These are phyloP conservation scores for Climacteris rufus DNA, from an alignment of 2,113 vertebrate species.

Conservation along the genomic window DNA sequence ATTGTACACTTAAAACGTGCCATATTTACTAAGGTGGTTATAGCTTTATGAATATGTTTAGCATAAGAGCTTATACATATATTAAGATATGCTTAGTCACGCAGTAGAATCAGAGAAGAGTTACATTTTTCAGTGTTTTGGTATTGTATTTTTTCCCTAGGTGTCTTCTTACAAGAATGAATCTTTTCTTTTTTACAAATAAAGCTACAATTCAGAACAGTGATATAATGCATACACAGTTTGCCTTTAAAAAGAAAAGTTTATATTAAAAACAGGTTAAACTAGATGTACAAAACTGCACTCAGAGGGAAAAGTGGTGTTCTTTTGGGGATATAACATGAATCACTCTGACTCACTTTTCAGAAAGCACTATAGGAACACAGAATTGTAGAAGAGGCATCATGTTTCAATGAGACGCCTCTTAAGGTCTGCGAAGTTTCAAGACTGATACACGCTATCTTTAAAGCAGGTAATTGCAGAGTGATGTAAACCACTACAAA, in stretches of 20 bases:
- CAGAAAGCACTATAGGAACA: background rate
- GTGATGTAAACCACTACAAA: background rate
- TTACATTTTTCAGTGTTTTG: background rate
- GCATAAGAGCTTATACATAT: background rate
- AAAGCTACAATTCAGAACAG: background rate
- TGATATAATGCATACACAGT: background rate
- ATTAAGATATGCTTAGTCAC: background rate
- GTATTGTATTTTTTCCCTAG: background rate
- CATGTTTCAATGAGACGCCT: background rate
- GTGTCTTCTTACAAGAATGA: background rate
- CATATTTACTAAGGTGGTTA: background rate
- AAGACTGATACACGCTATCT: background rate
- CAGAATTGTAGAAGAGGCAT: background rate
- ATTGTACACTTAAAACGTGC: background rate
- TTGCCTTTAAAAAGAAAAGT: background rate
- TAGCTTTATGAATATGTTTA: background rate
- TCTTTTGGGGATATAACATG: background rate
- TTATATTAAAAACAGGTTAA: background rate
- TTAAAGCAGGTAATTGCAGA: constrained; percentile 17
- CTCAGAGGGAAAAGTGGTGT: background rate
- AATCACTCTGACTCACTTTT: constrained; percentile 14
- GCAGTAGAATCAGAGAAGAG: background rate
- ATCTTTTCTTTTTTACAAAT: background rate
- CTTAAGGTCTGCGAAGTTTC: background rate
- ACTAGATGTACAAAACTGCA: background rate